Base-by-base conservation (phyloP, 2,888 invertebrate species). In the Hypercompe scribonia region DNA sequence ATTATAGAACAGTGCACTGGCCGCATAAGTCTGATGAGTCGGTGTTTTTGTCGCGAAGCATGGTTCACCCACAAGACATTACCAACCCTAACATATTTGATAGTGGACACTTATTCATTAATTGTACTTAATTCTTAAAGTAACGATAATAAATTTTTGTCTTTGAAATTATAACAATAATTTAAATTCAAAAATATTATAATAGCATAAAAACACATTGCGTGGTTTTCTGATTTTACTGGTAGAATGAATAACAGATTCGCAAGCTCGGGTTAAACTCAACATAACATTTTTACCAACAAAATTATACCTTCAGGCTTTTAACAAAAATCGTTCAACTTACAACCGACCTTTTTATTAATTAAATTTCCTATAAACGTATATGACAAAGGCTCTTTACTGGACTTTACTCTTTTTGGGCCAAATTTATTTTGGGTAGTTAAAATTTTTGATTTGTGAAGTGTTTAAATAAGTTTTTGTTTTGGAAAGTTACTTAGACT, bases 241-340 rank as follows among this genome's bases (percentile, higher is more conserved):
- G 33, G 50, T 61, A 73, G 70, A 74, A 50, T 70, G 63, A 58
- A 70, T 74, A 78, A 71, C 74, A 81, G 67, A 31, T 39, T 65
- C 33, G 28, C 67, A 24, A 65, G 21, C 71, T 72, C 65, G 70
- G 46, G 77, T 79, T 77, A 68, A 77, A 75, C 74, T 77, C 76
- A 78, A 78, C 72, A 71, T 81, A 74, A 73, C 68, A 36, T 74
- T 81, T 66, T 70, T 79, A 78, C 78, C 68, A 70, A 36, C 65
- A 67, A 61, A 80, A 81, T 75, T 7, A 69, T 73, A 74, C 81
- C 84, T 77, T 36, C 58, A 74, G 77, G 81, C 67, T 36, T 21
- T 39, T 65, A 28, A 21, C 64, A 18, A 73, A 77, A 81, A 65
- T 71, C 68, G 81, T 81, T 78, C 70, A 74, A 73, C 78, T 72